Evolutionary conservation across 1,140 invertebrate species (phyloP).

Genomic region (Pogonomyrmex barbatus): DNA sequence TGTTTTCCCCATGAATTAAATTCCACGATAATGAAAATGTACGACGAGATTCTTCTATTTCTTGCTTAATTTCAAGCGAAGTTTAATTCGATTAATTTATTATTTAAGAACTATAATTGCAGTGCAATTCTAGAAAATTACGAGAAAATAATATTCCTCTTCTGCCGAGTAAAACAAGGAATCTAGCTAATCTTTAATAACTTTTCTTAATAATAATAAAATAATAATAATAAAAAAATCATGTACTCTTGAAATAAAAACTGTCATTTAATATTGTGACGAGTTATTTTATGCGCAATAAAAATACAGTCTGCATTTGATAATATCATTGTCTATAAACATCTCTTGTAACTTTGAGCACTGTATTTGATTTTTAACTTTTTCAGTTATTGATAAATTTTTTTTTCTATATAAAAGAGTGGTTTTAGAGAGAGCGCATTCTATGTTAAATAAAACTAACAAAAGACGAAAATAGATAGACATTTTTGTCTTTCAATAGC

Average conservation of each 20-base stretch:
- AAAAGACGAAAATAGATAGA: neutral
- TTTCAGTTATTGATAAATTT: neutral
- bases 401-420: neutral
- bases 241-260: neutral
- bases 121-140: neutral
- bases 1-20: neutral
- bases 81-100: neutral
- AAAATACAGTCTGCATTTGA: neutral
- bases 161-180: neutral
- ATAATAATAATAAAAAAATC: no score
- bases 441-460: neutral
- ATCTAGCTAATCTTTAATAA: no score
- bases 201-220: no score
- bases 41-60: neutral
- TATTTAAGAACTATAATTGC: neutral
- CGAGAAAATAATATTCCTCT: neutral
- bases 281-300: neutral
- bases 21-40: neutral
- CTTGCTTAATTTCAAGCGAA: neutral
- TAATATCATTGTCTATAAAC: neutral
- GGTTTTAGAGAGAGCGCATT: neutral
- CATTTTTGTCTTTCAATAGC: neutral
- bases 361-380: neutral
- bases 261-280: neutral
- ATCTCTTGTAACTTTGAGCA: neutral